These are phyloP conservation scores for Dascyllus trimaculatus DNA, from an alignment of 2,113 vertebrate species.

Conservation along the genomic window DNA sequence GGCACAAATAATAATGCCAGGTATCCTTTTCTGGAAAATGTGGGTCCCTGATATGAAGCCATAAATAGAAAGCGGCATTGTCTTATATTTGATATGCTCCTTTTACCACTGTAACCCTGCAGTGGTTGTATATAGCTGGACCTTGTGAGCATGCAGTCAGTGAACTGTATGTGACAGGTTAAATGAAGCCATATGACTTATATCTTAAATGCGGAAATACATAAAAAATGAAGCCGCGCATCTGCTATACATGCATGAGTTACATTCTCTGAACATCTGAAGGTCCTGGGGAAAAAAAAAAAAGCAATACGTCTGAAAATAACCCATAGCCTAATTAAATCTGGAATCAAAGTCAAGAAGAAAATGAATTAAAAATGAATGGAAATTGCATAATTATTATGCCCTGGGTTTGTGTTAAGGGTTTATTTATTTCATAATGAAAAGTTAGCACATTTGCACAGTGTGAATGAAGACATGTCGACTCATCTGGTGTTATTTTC, in stretches of 20 bases:
- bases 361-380: conserved; percentile 11
- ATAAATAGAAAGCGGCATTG: background rate
- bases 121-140: background rate
- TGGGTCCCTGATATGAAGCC: background rate
- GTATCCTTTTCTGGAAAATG: background rate
- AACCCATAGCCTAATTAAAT: background rate
- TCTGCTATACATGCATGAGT: background rate
- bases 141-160: background rate
- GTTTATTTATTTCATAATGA: conserved; percentile 5
- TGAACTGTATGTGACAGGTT: background rate
- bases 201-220: background rate
- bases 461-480: background rate
- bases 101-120: background rate
- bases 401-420: background rate
- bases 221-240: background rate
- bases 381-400: conserved; percentile 11
- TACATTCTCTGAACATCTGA: background rate
- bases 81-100: conserved; percentile 1
- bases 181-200: rapidly evolving
- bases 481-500: background rate
- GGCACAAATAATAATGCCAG: no score
- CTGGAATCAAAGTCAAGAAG: conserved; percentile 23
- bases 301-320: conserved; percentile 11
- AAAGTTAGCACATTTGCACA: background rate
- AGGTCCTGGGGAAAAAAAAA: background rate